Conservation (phyloP, 2,113 vertebrate genomes). For the Phaetusa simplex region DNA sequence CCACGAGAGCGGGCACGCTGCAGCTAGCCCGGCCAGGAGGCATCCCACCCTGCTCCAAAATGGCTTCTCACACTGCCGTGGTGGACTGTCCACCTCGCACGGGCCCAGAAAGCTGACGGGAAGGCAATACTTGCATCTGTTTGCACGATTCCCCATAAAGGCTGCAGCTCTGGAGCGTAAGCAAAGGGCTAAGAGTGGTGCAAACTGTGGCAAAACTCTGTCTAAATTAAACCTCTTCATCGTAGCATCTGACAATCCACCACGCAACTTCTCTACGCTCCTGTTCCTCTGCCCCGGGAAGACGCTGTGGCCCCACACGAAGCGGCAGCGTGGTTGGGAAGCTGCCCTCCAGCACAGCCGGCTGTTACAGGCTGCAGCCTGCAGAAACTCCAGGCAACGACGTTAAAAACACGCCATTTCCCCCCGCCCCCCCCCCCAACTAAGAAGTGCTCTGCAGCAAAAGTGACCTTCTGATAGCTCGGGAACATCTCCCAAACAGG, state of each 20-base stretch:
- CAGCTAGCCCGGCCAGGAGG: background rate
- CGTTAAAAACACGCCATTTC: background rate
- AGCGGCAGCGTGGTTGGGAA: fast-evolving
- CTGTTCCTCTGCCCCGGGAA: fast-evolving
- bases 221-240: background rate
- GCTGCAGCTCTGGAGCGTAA: background rate
- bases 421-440: background rate
- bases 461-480: slow-evolving; percentile 9
- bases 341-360: background rate
- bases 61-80: background rate
- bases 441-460: background rate
- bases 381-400: background rate
- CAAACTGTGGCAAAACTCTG: background rate
- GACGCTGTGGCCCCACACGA: fast-evolving
- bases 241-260: background rate
- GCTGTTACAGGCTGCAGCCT: background rate
- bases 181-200: background rate
- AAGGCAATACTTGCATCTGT: background rate
- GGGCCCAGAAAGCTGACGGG: background rate
- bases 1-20: fast-evolving
- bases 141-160: background rate
- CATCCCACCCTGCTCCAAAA: background rate
- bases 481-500: background rate
- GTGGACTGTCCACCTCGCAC: background rate
- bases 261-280: background rate